A percentile compares a stretch with the other conserved stretches of the same genome.
Evolutionary conservation across 2,113 vertebrate genomes (phyloP).

Genomic region (Delphinus delphis): DNA sequence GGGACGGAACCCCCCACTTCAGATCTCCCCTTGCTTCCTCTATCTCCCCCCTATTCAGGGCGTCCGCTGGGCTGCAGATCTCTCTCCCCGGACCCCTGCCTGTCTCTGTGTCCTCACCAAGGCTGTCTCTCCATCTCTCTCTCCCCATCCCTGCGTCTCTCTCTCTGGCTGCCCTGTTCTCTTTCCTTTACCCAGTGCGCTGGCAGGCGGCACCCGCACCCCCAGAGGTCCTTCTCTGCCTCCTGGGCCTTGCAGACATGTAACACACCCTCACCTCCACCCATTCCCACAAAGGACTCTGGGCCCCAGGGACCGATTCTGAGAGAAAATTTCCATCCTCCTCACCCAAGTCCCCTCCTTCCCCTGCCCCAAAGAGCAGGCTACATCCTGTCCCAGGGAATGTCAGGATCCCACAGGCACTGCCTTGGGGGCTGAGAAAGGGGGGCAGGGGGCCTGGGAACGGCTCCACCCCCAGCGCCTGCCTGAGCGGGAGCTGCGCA

Average conservation of each 20-base stretch:
- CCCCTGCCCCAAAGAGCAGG: neutral
- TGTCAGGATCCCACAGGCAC: constrained; percentile 57
- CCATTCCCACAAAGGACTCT: constrained; percentile 6
- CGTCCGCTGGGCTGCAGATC: neutral
- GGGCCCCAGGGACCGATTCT: constrained; percentile 33
- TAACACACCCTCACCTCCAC: constrained; percentile 20
- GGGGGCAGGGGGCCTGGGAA: constrained; percentile 31
- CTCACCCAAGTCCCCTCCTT: neutral
- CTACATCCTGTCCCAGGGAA: constrained; percentile 68
- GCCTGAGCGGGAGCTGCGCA: neutral
- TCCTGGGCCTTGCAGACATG: neutral
- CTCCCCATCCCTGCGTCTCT: neutral
- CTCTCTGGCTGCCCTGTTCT: neutral
- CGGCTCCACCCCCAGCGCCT: neutral
- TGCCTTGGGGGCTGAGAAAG: constrained; percentile 44
- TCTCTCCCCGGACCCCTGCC: neutral
- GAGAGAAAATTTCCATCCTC: constrained; percentile 46
- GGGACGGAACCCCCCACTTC: neutral
- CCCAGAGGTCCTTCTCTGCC: neutral
- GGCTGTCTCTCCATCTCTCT: neutral
- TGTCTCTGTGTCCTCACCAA: neutral
- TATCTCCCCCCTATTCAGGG: neutral
- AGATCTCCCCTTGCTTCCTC: neutral
- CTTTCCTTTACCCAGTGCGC: neutral
- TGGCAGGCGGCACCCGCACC: neutral